A percentile compares a stretch with the other conserved stretches of the same genome.
Conservation (phyloP, 2,797 vertebrate species). For the Crenichthys baileyi region DNA sequence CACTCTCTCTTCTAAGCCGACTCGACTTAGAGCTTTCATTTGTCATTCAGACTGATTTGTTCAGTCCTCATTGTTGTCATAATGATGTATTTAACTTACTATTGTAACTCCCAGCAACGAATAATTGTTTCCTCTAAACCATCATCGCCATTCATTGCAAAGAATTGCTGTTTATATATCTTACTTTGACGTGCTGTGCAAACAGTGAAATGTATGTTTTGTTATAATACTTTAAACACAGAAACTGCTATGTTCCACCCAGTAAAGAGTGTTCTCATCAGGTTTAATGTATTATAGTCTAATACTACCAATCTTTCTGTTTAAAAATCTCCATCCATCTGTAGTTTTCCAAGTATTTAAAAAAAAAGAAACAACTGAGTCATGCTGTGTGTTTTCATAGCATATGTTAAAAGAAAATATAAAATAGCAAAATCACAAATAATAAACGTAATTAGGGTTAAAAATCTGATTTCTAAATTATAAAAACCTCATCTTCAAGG, state of each 20-base stretch:
- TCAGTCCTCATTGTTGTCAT: conserved; percentile 55
- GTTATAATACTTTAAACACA: background rate
- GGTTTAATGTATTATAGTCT: background rate
- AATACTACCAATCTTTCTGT: background rate
- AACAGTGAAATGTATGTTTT: conserved; percentile 15
- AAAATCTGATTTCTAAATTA: background rate
- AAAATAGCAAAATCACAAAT: background rate
- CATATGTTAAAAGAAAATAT: conserved; percentile 3
- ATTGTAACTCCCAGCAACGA: conserved; percentile 44
- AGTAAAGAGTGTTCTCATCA: background rate
- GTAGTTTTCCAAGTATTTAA: background rate
- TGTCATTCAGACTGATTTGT: conserved; percentile 58
- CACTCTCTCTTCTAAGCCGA: conserved; percentile 40
- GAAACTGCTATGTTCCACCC: background rate
- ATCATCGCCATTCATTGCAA: conserved; percentile 30
- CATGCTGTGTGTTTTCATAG: background rate
- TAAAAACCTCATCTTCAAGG: conserved; percentile 10
- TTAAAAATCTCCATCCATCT: background rate
- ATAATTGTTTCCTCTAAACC: conserved; percentile 53
- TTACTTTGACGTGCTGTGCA: conserved; percentile 15
- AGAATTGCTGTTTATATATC: conserved; percentile 27
- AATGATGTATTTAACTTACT: conserved; percentile 67
- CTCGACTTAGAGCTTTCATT: conserved; percentile 57
- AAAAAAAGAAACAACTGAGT: background rate
- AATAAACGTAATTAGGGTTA: background rate